phyloP scores from a whole-genome alignment of 1,140 invertebrate species.

The Rhyacophila brunnea region DNA sequence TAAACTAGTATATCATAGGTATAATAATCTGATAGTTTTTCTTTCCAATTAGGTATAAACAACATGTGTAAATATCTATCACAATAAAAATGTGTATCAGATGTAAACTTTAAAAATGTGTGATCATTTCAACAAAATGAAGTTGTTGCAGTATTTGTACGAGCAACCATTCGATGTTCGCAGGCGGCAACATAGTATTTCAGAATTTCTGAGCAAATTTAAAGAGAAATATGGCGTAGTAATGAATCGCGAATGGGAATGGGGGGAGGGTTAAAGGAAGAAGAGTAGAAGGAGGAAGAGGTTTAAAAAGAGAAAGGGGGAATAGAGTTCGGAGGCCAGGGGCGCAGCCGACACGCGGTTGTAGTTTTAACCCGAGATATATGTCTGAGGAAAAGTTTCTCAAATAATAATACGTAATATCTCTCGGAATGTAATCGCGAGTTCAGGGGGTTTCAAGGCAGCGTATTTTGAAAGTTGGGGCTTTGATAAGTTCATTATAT shows the following conservation, averaged over 20 bases:
- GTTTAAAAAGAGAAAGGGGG: not conserved
- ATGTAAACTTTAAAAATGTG: too few species aligned
- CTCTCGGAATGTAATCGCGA: slow-evolving; percentile 24
- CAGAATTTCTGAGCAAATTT: slow-evolving; percentile 37
- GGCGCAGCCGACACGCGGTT: slow-evolving; percentile 3
- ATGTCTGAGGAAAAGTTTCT: slow-evolving; percentile 34
- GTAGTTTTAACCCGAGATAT: slow-evolving; percentile 33
- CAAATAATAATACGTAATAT: slow-evolving; percentile 14
- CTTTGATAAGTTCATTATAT: too few species aligned
- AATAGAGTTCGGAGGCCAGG: not conserved
- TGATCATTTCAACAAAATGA: too few species aligned
- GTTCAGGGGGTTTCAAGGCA: slow-evolving; percentile 1
- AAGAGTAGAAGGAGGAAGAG: slow-evolving; percentile 3
- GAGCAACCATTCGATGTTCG: too few species aligned
- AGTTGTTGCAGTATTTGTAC: too few species aligned
- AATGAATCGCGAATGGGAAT: slow-evolving; percentile 32
- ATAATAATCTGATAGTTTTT: too few species aligned
- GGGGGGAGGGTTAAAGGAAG: not conserved
- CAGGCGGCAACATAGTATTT: slow-evolving; percentile 33
- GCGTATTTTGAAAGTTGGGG: too few species aligned
- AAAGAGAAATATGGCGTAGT: slow-evolving; percentile 36
- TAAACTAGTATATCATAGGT: too few species aligned
- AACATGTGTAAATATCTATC: too few species aligned
- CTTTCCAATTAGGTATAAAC: too few species aligned
- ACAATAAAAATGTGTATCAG: too few species aligned